Percentiles rank a stretch among this genome's conserved stretches.
phyloP scores from a whole-genome alignment of 2,888 invertebrate species.

The Tipula unca region DNA sequence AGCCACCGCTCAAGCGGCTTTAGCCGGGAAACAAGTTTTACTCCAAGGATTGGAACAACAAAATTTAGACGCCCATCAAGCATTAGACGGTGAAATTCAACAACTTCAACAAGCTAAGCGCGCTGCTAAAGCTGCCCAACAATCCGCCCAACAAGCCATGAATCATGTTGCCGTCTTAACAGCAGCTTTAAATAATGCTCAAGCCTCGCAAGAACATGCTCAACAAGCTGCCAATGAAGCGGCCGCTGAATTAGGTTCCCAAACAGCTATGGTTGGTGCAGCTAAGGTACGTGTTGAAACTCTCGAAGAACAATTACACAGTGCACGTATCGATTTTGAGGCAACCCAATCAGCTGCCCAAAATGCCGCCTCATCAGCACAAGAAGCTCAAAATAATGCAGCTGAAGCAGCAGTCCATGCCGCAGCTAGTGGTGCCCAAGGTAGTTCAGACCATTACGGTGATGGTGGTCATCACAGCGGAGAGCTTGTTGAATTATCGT shows the following conservation, averaged over 20 bases:
- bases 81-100: slow-evolving; percentile 57
- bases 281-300: slow-evolving; percentile 55
- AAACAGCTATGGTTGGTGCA: slow-evolving; percentile 64
- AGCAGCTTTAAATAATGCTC: slow-evolving; percentile 62
- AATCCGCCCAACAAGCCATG: slow-evolving; percentile 60
- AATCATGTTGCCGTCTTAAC: slow-evolving; percentile 57
- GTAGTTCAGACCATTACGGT: slow-evolving; percentile 29
- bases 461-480: slow-evolving; percentile 23
- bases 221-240: slow-evolving; percentile 60
- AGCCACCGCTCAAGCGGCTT: slow-evolving; percentile 51
- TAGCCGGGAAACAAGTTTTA: slow-evolving; percentile 53
- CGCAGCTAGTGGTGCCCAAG: slow-evolving; percentile 37
- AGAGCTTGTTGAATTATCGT: slow-evolving; percentile 22
- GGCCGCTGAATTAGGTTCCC: slow-evolving; percentile 60
- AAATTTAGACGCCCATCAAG: slow-evolving; percentile 56
- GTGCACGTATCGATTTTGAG: slow-evolving; percentile 59
- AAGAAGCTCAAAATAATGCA: slow-evolving; percentile 60
- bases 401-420: slow-evolving; percentile 61
- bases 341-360: slow-evolving; percentile 60
- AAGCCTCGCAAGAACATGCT: slow-evolving; percentile 60
- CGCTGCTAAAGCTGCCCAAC: slow-evolving; percentile 54
- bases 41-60: slow-evolving; percentile 58
- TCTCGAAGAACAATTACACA: slow-evolving; percentile 55
- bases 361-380: slow-evolving; percentile 54
- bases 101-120: slow-evolving; percentile 63